Evolutionary conservation across 1,140 invertebrate genomes (phyloP), one percentile per base, ranked within the genome.

Genomic region (Apolygus lucorum): DNA sequence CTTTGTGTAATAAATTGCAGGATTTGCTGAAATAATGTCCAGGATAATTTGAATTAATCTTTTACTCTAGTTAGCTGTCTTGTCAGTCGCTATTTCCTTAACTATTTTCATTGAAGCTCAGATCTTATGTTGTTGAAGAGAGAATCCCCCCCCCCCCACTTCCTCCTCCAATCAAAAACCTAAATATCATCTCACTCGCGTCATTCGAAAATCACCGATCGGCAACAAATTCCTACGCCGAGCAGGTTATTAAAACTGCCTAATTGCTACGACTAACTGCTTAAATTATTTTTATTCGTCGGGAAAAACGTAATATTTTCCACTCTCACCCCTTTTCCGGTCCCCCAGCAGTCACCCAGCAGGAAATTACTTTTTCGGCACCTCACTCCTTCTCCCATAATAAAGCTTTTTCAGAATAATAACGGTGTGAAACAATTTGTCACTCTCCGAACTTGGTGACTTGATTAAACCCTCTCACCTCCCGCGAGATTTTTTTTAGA

Each of bases 381-480:
- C 13, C 22, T 24, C 54, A 4, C 54, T 59, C 54, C 54, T 22
- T 11, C 54, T 59, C 4, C 54, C 22, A 59, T 59, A 59, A 59
- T 59, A 24, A 59, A 14, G 13, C 54, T 59, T 59, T 59, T 59
- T 59, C 54, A 24, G 54, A 59, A 59, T 59, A 59, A 59, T 59
- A 59, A 59, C 22, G 54, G 54, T 24, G 54, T 59, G 54, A 59
- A 59, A 59, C 54, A 59, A 59, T 59, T 59, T 59, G 54, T 59
- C 54, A 59, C 22, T 59, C 11, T 21, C 54, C 54, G 22, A 59
- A 59, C 8, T 59, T 59, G 54, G 54, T 59, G 22, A 17, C 54
- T 59, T 59, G 54, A 59, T 59, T 59, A 59, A 59, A 59, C 54
- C 13, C 22, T 59, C 54, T 59, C 54, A 59, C 54, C 54, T 59